Evolutionary conservation across 2,888 invertebrate species (phyloP).

Genomic region (Allacma fusca): DNA sequence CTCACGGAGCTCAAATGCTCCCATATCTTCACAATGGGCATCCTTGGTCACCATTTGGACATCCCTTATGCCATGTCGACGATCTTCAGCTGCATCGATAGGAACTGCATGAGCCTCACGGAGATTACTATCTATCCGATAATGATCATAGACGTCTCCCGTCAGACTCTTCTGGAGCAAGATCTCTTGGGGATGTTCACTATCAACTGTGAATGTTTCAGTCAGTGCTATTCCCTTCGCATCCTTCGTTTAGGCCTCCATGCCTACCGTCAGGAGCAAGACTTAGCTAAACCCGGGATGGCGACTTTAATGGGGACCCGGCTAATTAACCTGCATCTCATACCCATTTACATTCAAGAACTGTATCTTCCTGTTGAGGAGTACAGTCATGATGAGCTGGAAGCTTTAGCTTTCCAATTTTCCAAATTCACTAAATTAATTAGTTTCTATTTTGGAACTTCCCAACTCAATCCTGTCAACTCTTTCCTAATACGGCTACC

Average conservation of each 20-base stretch:
- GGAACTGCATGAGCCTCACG: background rate
- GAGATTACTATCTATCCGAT: slow-evolving; percentile 17
- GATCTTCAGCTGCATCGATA: slow-evolving; percentile 12
- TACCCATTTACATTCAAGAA: slow-evolving; percentile 18
- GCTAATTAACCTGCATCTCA: slow-evolving; percentile 27
- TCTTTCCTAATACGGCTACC: slow-evolving; percentile 7
- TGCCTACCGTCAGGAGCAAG: slow-evolving; percentile 20
- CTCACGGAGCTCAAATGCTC: slow-evolving; percentile 9
- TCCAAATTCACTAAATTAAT: slow-evolving; percentile 16
- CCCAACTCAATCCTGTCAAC: slow-evolving; percentile 25
- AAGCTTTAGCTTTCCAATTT: slow-evolving; percentile 17
- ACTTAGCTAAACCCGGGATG: background rate
- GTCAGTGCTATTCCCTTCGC: background rate
- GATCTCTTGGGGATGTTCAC: slow-evolving; percentile 17
- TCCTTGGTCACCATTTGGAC: slow-evolving; percentile 1
- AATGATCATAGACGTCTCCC: background rate
- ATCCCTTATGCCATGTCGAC: background rate
- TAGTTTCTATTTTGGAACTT: slow-evolving; percentile 28
- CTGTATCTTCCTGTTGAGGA: slow-evolving; percentile 31
- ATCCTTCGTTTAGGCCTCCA: slow-evolving; percentile 10
- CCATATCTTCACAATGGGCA: background rate
- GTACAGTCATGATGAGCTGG: slow-evolving; percentile 36
- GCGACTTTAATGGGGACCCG: slow-evolving; percentile 18
- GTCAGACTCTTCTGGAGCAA: slow-evolving; percentile 13
- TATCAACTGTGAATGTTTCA: slow-evolving; percentile 19